Percentiles rank a stretch among this genome's conserved stretches.
phyloP scores from a whole-genome alignment of 2,888 invertebrate genomes.

The Dorcus parallelipipedus region DNA sequence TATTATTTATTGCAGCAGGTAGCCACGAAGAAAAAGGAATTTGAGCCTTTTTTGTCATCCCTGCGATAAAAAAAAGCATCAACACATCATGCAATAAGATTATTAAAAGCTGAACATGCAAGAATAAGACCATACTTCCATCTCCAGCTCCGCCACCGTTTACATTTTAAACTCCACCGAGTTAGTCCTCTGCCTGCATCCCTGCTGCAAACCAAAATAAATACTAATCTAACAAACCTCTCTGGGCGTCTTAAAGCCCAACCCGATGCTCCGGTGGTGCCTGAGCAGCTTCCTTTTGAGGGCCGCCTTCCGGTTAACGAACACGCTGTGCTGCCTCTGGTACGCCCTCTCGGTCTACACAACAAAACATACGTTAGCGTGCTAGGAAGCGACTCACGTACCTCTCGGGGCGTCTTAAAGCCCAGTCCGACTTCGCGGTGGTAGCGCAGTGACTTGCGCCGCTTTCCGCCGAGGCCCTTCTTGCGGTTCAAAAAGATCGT shows the following conservation, averaged over 20 bases:
- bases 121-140: neutral
- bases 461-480: conserved; percentile 69
- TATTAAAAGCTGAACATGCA: neutral
- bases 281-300: conserved; percentile 74
- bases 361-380: conserved; percentile 40
- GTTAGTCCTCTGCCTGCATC: conserved; percentile 7
- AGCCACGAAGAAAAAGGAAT: no score
- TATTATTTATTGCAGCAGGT: no score
- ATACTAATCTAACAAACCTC: conserved; percentile 66
- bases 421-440: conserved; percentile 88
- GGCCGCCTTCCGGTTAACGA: conserved; percentile 79
- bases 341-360: conserved; percentile 89
- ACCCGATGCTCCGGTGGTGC: conserved; percentile 84
- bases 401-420: conserved; percentile 92
- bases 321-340: conserved; percentile 90
- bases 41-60: no score
- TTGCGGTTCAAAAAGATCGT: conserved; percentile 93
- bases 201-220: conserved; percentile 17
- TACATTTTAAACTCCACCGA: neutral
- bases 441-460: conserved; percentile 76
- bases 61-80: no score
- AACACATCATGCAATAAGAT: no score
- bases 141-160: conserved; percentile 13
- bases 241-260: conserved; percentile 95
- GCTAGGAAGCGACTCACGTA: conserved; percentile 44